phyloP scores from a whole-genome alignment of 2,797 vertebrate species.

The Luscinia megarhynchos region DNA sequence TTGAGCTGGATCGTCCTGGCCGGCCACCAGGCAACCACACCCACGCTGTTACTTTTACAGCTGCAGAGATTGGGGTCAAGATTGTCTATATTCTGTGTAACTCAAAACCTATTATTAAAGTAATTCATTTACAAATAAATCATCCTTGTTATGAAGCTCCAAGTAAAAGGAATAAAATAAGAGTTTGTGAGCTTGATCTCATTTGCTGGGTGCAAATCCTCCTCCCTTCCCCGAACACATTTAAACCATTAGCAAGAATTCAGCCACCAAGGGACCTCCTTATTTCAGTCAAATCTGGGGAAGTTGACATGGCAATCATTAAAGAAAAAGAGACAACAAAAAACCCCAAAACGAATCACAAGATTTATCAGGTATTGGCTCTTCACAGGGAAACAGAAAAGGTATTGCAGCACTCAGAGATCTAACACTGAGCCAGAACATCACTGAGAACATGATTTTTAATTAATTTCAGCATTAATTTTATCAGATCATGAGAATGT shows the following conservation, averaged over 20 bases:
- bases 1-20: constrained; percentile 61
- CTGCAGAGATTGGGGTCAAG: constrained; percentile 50
- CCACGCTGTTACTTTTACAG: constrained; percentile 56
- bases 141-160: neutral
- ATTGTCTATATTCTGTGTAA: neutral
- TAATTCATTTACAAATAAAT: constrained; percentile 58
- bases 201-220: neutral
- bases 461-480: neutral
- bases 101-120: constrained; percentile 26
- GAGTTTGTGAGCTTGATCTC: neutral
- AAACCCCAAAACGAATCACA: fast-evolving
- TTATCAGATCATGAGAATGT: neutral
- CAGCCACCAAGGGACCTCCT: neutral
- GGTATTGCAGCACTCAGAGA: neutral
- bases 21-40: constrained; percentile 58
- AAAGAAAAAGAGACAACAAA: neutral
- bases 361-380: neutral
- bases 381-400: neutral
- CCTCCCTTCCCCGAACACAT: neutral
- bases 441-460: neutral
- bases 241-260: neutral
- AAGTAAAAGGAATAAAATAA: constrained; percentile 16
- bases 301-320: neutral
- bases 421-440: neutral
- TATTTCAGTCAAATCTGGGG: neutral